These are phyloP conservation scores for Branchipolynoe longqiensis DNA, from an alignment of 2,888 invertebrate species.

Conservation along the genomic window DNA sequence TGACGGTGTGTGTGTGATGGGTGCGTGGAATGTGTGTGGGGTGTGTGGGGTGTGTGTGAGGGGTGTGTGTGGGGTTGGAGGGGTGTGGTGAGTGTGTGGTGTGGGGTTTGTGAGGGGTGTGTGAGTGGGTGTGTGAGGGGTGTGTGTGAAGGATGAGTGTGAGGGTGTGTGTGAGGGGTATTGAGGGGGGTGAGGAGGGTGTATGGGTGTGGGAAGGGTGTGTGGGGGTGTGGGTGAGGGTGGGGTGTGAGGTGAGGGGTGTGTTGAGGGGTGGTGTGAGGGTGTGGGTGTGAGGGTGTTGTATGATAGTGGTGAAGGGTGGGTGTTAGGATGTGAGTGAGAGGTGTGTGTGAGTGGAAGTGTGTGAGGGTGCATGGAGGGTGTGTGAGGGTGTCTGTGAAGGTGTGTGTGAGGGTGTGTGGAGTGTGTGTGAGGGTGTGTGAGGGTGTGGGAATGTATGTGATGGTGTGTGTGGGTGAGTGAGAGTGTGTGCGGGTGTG, in stretches of 20 bases:
- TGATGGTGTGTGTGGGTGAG: neutral
- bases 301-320: neutral
- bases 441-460: neutral
- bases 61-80: neutral
- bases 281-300: neutral
- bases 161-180: neutral
- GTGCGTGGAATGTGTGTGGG: neutral
- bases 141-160: too few relatives aligned
- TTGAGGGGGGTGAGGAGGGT: neutral
- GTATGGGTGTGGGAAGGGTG: neutral
- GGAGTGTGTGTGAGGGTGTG: neutral
- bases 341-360: too few relatives aligned
- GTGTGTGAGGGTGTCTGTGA: too few relatives aligned
- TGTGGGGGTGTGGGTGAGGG: neutral
- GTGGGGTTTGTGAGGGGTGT: neutral
- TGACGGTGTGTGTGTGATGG: neutral
- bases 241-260: neutral
- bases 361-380: too few relatives aligned
- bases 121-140: neutral
- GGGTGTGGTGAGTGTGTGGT: neutral
- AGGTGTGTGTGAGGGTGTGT: too few relatives aligned
- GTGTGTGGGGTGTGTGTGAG: neutral
- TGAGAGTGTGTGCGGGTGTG: neutral
- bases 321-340: neutral
- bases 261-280: neutral